These are phyloP conservation scores for Phalanger gymnotis DNA, from an alignment of 2,797 vertebrate genomes.

Conservation along the genomic window DNA sequence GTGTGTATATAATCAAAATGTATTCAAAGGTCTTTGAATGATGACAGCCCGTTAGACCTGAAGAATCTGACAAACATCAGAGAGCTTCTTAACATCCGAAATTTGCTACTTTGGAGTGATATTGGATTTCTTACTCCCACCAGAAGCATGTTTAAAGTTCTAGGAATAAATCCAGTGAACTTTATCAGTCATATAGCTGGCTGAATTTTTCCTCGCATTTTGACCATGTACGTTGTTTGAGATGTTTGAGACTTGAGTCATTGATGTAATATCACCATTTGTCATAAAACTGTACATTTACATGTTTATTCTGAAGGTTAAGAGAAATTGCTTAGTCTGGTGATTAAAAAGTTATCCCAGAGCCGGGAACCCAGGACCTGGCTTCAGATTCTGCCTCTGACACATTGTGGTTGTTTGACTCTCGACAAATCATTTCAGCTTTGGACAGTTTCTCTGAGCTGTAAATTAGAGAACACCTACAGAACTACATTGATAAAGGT, in stretches of 20 bases:
- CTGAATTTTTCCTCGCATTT: background rate
- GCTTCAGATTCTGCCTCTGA: background rate
- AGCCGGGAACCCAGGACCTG: background rate
- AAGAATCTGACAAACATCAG: background rate
- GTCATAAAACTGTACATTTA: background rate
- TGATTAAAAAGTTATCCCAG: background rate
- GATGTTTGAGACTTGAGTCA: background rate
- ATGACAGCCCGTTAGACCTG: background rate
- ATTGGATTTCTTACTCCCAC: background rate
- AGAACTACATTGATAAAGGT: background rate
- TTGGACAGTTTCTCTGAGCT: background rate
- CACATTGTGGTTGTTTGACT: background rate
- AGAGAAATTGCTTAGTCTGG: background rate
- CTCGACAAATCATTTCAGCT: background rate
- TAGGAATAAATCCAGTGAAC: background rate
- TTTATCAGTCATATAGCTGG: background rate
- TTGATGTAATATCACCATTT: background rate
- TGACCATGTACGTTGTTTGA: background rate
- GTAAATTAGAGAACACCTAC: background rate
- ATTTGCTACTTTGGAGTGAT: background rate
- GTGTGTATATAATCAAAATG: background rate
- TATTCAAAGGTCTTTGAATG: background rate
- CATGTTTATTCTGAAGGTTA: background rate
- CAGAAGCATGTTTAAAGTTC: background rate
- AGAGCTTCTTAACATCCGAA: background rate